phyloP scores from a whole-genome alignment of 2,888 invertebrate genomes.

The Siphonodentalium dalli region DNA sequence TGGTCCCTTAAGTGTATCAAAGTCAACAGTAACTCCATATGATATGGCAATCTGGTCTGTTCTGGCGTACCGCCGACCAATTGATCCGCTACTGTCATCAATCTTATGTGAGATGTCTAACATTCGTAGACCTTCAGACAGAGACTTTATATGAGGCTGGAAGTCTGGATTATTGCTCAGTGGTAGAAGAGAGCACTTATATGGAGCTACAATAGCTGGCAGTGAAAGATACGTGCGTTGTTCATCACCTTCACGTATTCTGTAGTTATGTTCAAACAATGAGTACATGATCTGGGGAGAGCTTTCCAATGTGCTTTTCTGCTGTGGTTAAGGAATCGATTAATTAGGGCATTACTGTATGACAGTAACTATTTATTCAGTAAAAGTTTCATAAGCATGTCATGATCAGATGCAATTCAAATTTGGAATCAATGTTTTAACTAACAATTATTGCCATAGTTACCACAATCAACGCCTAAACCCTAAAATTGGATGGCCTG shows the following conservation, averaged over 20 bases:
- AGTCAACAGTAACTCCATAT: conserved; percentile 97
- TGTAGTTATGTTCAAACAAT: conserved; percentile 94
- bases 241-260: conserved; percentile 89
- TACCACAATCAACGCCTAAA: too few relatives aligned
- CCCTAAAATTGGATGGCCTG: too few relatives aligned
- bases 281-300: conserved; percentile 98
- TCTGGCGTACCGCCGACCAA: conserved; percentile 94
- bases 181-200: conserved; percentile 96
- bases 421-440: too few relatives aligned
- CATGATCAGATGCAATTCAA: too few relatives aligned
- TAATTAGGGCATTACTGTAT: too few relatives aligned
- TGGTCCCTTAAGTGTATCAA: conserved; percentile 87
- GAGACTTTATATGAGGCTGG: conserved; percentile 68
- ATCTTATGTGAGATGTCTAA: conserved; percentile 91
- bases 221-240: conserved; percentile 93
- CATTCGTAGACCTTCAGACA: conserved; percentile 77
- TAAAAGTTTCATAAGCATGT: too few relatives aligned
- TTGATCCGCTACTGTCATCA: conserved; percentile 88
- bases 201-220: conserved; percentile 90
- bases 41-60: conserved; percentile 95
- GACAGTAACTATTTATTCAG: too few relatives aligned
- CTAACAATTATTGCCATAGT: too few relatives aligned
- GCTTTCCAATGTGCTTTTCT: too few relatives aligned
- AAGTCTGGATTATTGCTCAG: conserved; percentile 90
- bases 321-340: too few relatives aligned